These are phyloP conservation scores for Polydrusus pterygomalis DNA, from an alignment of 2,888 invertebrate species.

Conservation along the genomic window DNA sequence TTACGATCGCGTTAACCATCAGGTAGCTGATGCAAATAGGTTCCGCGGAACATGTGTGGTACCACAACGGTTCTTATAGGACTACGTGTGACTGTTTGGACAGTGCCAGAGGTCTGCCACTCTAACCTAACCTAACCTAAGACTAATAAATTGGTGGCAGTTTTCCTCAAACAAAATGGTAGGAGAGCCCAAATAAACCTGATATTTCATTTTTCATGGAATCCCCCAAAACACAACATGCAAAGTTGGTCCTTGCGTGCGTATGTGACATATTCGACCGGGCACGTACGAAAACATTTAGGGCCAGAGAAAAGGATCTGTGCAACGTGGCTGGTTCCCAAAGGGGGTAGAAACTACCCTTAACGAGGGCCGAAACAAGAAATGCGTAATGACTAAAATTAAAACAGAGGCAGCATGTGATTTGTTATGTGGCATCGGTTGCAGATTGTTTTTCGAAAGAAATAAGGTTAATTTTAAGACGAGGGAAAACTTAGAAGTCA, in stretches of 20 bases:
- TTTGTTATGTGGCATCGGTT: slow-evolving; percentile 42
- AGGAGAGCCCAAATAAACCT: background rate
- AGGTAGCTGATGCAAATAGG: no score
- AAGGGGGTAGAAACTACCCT: slow-evolving; percentile 54
- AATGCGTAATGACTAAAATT: slow-evolving; percentile 60
- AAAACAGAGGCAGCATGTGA: slow-evolving; percentile 54
- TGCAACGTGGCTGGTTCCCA: slow-evolving; percentile 52
- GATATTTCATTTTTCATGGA: background rate
- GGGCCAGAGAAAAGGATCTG: slow-evolving; percentile 50
- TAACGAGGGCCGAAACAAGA: slow-evolving; percentile 60
- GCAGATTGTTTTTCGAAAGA: slow-evolving; percentile 27
- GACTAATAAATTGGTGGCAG: no score
- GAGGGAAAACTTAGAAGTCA: no score
- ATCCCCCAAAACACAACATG: slow-evolving; percentile 57
- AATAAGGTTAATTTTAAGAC: no score
- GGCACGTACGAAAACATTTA: slow-evolving; percentile 63
- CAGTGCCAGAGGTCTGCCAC: no score
- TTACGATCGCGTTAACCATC: no score
- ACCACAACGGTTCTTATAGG: no score
- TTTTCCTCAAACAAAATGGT: no score
- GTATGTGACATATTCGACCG: slow-evolving; percentile 67
- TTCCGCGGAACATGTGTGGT: no score
- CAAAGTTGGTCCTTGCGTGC: slow-evolving; percentile 65
- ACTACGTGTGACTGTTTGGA: no score
- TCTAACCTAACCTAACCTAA: no score